Evolutionary conservation across 2,888 invertebrate species (phyloP), one percentile per base, ranked within the genome.

Genomic region (Volucella inflata): DNA sequence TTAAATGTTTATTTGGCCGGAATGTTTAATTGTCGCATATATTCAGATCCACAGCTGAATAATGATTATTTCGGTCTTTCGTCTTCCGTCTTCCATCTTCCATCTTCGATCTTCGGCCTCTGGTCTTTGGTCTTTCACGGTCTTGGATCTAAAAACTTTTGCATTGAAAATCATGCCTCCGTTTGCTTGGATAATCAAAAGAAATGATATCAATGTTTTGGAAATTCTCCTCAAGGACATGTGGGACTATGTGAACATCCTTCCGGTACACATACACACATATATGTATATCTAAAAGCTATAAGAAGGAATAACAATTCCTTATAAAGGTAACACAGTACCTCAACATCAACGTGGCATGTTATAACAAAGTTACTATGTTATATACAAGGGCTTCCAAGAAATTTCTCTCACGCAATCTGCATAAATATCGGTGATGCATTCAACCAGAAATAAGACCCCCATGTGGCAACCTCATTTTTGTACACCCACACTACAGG

Each of bases 361-460:
- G 21, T 21, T 21, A 21, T 21, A 21, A 44, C 55, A 17, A 53
- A 48, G 36, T 74, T 72, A 17, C 57, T 51, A 14, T 48, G 46
- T 40, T 51, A 14, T 48, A 51, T 40, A 68, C 57, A 64, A 70
- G 51, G 55, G 42, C 10, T 78, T 72, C 14, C 44, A 71, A 77
- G 17, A 57, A 68, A 74, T 68, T 83, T 79, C 79, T 71, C 79
- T 75, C 79, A 84, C 79, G 79, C 79, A 84, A 84, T 84, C 78
- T 84, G 83, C 83, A 84, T 84, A 57, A 36, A 76, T 51, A 75
- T 84, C 57, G 55, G 42, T n/a, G 51, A 67, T 67, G 70, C 79
- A 84, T 65, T 79, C 79, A 79, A 75, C 75, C 75, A 65, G 65
- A 84, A 79, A 79, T 21, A 65, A 17, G 60, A 53, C 17, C 30